Base-by-base conservation (phyloP, 2,113 vertebrate genomes). In the Pygoscelis antarcticus region DNA sequence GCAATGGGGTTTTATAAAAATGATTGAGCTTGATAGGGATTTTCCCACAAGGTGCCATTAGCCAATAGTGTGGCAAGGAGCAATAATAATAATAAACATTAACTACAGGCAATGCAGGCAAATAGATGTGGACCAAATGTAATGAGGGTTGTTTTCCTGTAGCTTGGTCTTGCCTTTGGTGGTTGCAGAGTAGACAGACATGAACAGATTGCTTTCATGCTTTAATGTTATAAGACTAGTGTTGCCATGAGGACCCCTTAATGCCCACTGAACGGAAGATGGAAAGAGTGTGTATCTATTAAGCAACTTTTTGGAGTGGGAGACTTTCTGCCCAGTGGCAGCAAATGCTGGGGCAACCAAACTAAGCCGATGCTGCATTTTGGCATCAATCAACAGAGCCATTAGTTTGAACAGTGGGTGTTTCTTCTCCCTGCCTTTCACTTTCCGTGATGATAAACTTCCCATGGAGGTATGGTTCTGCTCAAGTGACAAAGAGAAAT, bases 401-500 rank as follows among this genome's bases (percentile, higher is more conserved):
- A 58, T 96, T 97, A 88, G 42, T 66, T 58, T 79, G 87, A 95
- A 29, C 64, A 71, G 83, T 68, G 44, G 81, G 71, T 87, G 71
- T 83, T 92, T 89, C 87, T 95, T 47, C 85, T 91, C 94, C 65
- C 36, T 85, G 91, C 87, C 78, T 92, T 95, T 95, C 71, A 42
- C 46, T 76, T 96, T 65, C 91, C 81, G 84, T 55, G 52, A 64
- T 87, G 89, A 93, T 89, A 95, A 95, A 97, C 96, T 81, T 96
- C 66, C 49, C 52, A n/a, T 2, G 21, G 46, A 92, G 77, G 70
- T 66, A 23, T 6, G 38, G 60, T 46, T 97, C 91, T 95, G 85
- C 83, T 90, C 70, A 96, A 94, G 61, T 83, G 95, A 96, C 97
- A 94, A 57, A 87, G 91, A 97, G 94, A 92, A 95, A 96, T 93